phyloP scores from a whole-genome alignment of 2,888 invertebrate genomes.

The Podabrus alpinus region DNA sequence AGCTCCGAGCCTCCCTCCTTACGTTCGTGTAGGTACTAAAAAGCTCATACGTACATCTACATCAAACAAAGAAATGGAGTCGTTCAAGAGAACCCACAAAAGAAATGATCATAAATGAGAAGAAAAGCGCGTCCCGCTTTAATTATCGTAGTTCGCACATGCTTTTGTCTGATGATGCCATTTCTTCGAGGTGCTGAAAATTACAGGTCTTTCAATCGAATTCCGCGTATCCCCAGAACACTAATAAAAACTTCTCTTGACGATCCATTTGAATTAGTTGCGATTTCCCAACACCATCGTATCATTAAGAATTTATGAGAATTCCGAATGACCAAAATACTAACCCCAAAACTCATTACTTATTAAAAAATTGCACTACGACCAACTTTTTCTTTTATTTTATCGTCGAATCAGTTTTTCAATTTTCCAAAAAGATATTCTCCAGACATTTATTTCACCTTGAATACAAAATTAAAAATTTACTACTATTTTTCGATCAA shows the following conservation, averaged over 20 bases:
- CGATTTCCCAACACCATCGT: slow-evolving; percentile 27
- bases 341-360: not conserved
- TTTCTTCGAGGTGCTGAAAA: slow-evolving; percentile 42
- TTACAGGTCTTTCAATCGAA: slow-evolving; percentile 39
- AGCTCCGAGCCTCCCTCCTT: not conserved
- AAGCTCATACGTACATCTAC: slow-evolving; percentile 18
- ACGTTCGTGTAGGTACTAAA: slow-evolving; percentile 4
- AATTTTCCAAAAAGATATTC: not conserved
- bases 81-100: slow-evolving; percentile 19
- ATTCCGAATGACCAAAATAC: slow-evolving; percentile 10
- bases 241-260: slow-evolving; percentile 41
- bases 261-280: slow-evolving; percentile 42
- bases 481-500: not conserved
- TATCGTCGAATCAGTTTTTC: not conserved
- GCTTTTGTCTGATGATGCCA: slow-evolving; percentile 51
- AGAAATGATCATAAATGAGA: slow-evolving; percentile 29
- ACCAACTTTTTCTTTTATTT: not conserved
- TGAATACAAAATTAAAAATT: not conserved
- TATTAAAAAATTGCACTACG: not conserved
- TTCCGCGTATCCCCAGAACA: slow-evolving; percentile 40
- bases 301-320: slow-evolving; percentile 21
- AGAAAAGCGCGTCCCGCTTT: slow-evolving; percentile 43
- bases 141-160: slow-evolving; percentile 50
- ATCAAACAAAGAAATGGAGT: slow-evolving; percentile 25
- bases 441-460: not conserved